Evolutionary conservation across 2,888 invertebrate genomes (phyloP).

Genomic region (Andricus quercusramuli): DNA sequence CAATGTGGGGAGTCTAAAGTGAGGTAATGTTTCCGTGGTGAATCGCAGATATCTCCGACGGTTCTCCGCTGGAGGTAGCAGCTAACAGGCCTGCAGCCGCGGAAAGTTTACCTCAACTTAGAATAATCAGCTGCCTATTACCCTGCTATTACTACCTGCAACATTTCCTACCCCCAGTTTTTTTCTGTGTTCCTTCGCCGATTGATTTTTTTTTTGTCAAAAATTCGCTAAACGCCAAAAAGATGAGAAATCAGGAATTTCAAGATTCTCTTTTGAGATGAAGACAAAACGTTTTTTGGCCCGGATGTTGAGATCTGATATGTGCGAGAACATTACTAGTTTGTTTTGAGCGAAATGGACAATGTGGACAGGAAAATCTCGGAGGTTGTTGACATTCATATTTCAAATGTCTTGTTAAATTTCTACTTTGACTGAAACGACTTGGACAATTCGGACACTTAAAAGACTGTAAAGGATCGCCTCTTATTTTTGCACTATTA

Average conservation of each 20-base stretch:
- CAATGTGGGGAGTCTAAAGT: too few relatives aligned
- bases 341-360: conserved; percentile 45
- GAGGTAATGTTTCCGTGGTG: too few relatives aligned
- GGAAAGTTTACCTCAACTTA: too few relatives aligned
- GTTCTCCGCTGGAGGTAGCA: too few relatives aligned
- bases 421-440: conserved; percentile 18
- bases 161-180: too few relatives aligned
- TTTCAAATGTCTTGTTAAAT: conserved; percentile 54
- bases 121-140: too few relatives aligned
- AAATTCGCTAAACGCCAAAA: too few relatives aligned
- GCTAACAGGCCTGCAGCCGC: too few relatives aligned
- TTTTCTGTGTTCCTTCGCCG: too few relatives aligned
- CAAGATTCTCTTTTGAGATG: conserved; percentile 20
- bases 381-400: conserved; percentile 60
- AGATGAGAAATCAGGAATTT: not conserved
- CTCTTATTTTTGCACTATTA: not conserved
- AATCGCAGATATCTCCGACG: too few relatives aligned
- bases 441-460: conserved; percentile 35
- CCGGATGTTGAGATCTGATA: conserved; percentile 42
- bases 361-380: conserved; percentile 53
- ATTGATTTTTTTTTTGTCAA: too few relatives aligned
- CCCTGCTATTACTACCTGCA: too few relatives aligned
- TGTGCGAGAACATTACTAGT: conserved; percentile 43
- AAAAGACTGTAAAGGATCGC: not conserved
- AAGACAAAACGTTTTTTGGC: not conserved